Base-by-base conservation (phyloP, 2,888 invertebrate species). In the Pollenia griseotomentosa region DNA sequence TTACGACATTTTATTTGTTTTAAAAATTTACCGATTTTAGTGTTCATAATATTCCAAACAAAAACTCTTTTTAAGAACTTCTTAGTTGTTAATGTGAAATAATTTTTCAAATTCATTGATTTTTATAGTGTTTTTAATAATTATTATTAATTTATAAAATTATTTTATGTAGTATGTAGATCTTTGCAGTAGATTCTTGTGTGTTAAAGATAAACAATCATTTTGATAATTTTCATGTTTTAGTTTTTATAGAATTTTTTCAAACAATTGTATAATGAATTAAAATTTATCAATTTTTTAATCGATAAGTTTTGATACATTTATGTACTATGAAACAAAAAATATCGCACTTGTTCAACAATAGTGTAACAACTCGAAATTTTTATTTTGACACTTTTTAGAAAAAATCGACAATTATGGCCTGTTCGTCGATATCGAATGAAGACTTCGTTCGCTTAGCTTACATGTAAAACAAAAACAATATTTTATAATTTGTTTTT, bases 101-200 rank as follows among this genome's bases (percentile, higher is more conserved):
- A 9, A 3, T 9, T 19, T 40, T 11, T 12, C 6, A 33, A 10
- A 77, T 11, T 19, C 48, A 0, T 65, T 61, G 44, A 70, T 70
- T 77, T 83, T 70, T 83, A 83, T 83, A 83, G 44, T n/a, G 5
- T 12, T 75, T 33, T 46, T 33, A 48, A 16, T 70, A 53, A 9
- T 82, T 75, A 65, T 68, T 48, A 61, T 46, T 57, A 2, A 12
- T 40, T 70, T 70, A 61, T 51, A 51, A 65, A 23, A 6, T 23
- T 33, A n/a, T 16, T n/a, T 57, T 68, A 14, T 23, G 12, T 14
- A n/a, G 16, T 33, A 33, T 33, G 33, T 33, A 44, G 23, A 66
- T 75, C 44, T 11, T 33, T 16, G 57, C 16, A 6, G 2, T 10
- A 65, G 70, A 70, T 70, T 70, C 11, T 51, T 61, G 14, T 66